Evolutionary conservation across 1,140 invertebrate genomes (phyloP).

Genomic region (Oreohelix idahoensis): DNA sequence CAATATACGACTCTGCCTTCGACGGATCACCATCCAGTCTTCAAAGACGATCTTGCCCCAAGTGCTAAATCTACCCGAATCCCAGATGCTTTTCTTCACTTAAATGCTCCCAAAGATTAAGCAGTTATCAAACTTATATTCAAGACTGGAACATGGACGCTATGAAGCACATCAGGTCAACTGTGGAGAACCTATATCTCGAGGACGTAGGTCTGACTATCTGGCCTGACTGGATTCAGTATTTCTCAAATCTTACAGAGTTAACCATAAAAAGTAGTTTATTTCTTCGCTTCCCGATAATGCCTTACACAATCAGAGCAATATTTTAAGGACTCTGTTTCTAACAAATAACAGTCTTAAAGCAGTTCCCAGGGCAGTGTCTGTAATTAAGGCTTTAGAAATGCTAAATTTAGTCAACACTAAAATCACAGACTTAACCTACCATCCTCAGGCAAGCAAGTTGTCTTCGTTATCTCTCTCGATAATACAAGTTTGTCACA

Average conservation of each 20-base stretch:
- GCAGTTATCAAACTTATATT: not conserved
- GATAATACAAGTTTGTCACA: too few species aligned
- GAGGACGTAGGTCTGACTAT: not conserved
- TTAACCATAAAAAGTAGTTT: not conserved
- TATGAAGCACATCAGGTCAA: not conserved
- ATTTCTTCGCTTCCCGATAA: not conserved
- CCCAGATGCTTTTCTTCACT: not conserved
- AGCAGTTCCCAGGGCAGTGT: not conserved
- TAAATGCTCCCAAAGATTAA: not conserved
- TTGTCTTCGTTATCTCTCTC: too few species aligned
- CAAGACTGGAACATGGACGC: not conserved
- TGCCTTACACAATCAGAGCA: not conserved
- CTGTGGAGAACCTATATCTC: not conserved
- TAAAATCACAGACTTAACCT: too few species aligned
- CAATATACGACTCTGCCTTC: not conserved
- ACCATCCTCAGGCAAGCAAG: too few species aligned
- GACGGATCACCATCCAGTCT: not conserved
- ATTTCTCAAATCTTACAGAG: not conserved
- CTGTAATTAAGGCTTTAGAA: not conserved
- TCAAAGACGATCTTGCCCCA: not conserved
- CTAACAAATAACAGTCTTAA: not conserved
- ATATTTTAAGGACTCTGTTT: not conserved
- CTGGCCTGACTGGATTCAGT: constrained; percentile 4
- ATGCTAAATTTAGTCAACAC: not conserved
- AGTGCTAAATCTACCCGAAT: not conserved